Base-by-base conservation (phyloP, 2,888 invertebrate species). In the Eupelmus urozonus region DNA sequence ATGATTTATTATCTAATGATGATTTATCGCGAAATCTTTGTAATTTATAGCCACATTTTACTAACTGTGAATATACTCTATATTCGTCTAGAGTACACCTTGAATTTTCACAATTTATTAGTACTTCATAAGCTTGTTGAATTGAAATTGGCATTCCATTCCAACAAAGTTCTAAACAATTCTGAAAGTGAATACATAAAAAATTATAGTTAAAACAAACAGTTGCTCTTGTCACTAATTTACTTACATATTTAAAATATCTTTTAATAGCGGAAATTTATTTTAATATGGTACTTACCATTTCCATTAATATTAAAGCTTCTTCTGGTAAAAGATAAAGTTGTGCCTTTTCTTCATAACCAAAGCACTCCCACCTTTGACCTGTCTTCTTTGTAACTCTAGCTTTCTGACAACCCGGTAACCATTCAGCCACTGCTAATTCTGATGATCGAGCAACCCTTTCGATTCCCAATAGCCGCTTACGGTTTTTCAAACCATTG, bases 281-380 rank as follows among this genome's bases (percentile, higher is more conserved):
- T n/a, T n/a, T n/a, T n/a, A n/a, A n/a, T n/a, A n/a, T n/a, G n/a
- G n/a, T n/a, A 27, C 18, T 79, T 90, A 94, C 94, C 85, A 92
- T 91, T 92, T 94, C 94, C 85, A 94, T 89, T 62, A 94, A 89
- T 85, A 91, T 92, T 55, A 94, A 88, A 49, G 93, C 91, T 90
- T 94, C 94, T 88, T 94, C 94, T 1, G 94, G 93, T 63, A 90
- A 89, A 1, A 95, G 87, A 85, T 90, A 92, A 3, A 92, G 84
- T 69, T 87, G 87, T 34, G 90, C 88, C 49, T 91, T 91, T 23
- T 90, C 86, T 83, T 90, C 90, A 75, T 91, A 90, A 0, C 93
- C 93, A 79, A 92, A 87, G 81, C 89, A 92, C 70, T 91, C 90
- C 93, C 93, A 93, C 73, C 92, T 90, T 5, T 92, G 90, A 0